Base-by-base conservation (phyloP, 2,888 invertebrate species). In the Torymus tubicola region DNA sequence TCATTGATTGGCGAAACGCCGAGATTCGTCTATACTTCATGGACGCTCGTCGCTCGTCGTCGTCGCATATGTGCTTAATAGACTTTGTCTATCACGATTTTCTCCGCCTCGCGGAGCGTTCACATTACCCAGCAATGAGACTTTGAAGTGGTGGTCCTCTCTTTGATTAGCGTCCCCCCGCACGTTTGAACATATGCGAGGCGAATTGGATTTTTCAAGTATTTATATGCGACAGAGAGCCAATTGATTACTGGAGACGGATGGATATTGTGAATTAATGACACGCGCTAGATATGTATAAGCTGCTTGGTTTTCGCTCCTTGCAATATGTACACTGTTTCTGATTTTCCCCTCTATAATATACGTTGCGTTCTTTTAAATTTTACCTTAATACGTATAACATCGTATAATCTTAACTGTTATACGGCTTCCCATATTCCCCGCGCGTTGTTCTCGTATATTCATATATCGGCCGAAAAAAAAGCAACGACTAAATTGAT, bases 21-120 rank as follows among this genome's bases (percentile, higher is more conserved):
- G 71, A 64, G 71, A 78, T 78, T 78, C 58, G 57, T 78, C 52
- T 65, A 70, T 70, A 71, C 21, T 64, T 64, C 69, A 76, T 60
- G 69, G 31, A 42, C 42, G 13, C 24, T 31, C 52, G 50, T 58
- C 52, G 16, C n/a, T 12, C 24, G n/a, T 16, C 14, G 11, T 24
- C 55, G n/a, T 11, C 16, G 53, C 63, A 55, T 31, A 24, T 63
- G 53, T 72, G 63, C 50, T 16, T 42, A 42, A 42, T 42, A 42
- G 42, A 42, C 42, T 42, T 42, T 14, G 18, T 67, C 52, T 18
- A 50, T 65, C 16, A 67, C 5, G 42, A 42, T 42, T 42, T 18
- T n/a, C 52, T 42, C 11, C 12, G 52, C 3, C 42, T 42, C 8
- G 42, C 42, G 1, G 8, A 42, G 42, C 42, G 42, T 8, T 8